Evolutionary conservation across 2,113 vertebrate genomes (phyloP).

Genomic region (Phylloscopus whistleri): DNA sequence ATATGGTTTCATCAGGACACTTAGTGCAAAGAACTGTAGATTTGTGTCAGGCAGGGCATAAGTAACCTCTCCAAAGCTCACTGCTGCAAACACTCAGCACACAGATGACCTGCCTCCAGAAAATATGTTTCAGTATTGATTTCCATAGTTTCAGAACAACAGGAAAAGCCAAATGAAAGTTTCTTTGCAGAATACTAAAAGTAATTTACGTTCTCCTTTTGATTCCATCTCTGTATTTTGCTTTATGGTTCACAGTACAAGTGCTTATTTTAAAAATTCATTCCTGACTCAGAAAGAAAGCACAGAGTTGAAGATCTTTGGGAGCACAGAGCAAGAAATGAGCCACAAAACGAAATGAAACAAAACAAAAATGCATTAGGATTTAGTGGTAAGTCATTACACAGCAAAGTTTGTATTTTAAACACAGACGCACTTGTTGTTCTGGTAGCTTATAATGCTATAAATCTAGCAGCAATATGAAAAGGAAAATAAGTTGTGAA

Average conservation of each 20-base stretch:
- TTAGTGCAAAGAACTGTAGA: conserved; percentile 71
- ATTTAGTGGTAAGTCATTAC: conserved; percentile 41
- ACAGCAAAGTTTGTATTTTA: conserved; percentile 17
- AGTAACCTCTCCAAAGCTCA: conserved; percentile 71
- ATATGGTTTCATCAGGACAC: conserved; percentile 65
- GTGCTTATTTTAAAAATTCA: conserved; percentile 74
- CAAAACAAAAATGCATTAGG: conserved; percentile 36
- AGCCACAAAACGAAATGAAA: conserved; percentile 61
- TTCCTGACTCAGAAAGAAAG: conserved; percentile 64
- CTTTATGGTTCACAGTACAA: conserved; percentile 77
- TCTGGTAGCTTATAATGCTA: background rate
- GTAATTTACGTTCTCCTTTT: conserved; percentile 75
- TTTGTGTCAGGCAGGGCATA: conserved; percentile 60
- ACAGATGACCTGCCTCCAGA: conserved; percentile 71
- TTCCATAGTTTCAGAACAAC: conserved; percentile 77
- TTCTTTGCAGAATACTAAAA: conserved; percentile 75
- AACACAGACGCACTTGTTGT: conserved; percentile 3
- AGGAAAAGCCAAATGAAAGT: conserved; percentile 76
- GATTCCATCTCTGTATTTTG: conserved; percentile 75
- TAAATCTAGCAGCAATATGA: conserved; percentile 5
- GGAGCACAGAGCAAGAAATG: conserved; percentile 43
- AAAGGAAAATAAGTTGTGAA: background rate
- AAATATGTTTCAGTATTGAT: conserved; percentile 76
- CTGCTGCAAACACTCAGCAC: conserved; percentile 64
- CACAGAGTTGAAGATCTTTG: conserved; percentile 25